These are phyloP conservation scores for Lethenteron reissneri DNA, from an alignment of 2,113 vertebrate species.

Conservation along the genomic window DNA sequence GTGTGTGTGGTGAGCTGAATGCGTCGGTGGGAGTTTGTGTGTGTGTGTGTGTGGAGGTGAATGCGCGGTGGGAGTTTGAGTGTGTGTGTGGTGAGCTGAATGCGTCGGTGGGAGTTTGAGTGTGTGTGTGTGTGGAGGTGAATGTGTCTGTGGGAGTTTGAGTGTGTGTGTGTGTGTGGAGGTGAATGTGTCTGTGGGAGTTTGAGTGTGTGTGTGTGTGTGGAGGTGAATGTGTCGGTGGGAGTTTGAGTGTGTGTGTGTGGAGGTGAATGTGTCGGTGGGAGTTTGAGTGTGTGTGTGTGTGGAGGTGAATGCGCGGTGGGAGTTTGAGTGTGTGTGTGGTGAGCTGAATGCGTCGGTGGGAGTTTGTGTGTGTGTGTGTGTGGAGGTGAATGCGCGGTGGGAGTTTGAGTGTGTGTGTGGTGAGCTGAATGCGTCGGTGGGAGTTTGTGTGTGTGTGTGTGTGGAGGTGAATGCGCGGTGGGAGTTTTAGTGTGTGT, in stretches of 20 bases:
- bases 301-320: too few relatives aligned
- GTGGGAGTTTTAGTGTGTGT: background rate
- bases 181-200: background rate
- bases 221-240: background rate
- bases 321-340: too few relatives aligned
- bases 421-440: background rate
- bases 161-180: conserved; percentile 1
- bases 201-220: conserved; percentile 2
- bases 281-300: too few relatives aligned
- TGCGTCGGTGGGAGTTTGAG: too few relatives aligned
- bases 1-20: too few relatives aligned
- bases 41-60: too few relatives aligned
- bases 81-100: too few relatives aligned
- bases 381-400: background rate
- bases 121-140: too few relatives aligned
- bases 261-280: too few relatives aligned
- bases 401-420: conserved; percentile 1
- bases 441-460: background rate
- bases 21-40: too few relatives aligned
- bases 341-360: background rate
- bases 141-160: background rate
- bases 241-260: too few relatives aligned
- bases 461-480: background rate
- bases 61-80: too few relatives aligned
- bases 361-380: background rate